Base-by-base conservation (phyloP, 2,888 invertebrate genomes). In the Melangyna quadrimaculata region DNA sequence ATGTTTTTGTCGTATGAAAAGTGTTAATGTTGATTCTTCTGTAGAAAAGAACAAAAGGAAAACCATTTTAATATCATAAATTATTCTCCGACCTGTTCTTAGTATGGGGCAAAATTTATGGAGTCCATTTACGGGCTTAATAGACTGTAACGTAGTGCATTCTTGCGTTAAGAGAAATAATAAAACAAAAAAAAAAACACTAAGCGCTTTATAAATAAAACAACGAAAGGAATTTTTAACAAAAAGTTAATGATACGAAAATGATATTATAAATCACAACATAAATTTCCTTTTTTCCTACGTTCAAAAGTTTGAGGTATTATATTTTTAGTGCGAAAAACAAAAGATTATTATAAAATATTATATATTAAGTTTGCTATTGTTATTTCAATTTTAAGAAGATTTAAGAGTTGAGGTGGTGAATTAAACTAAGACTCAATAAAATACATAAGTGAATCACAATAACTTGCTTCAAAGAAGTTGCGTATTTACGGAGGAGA, bases 171-270 rank as follows among this genome's bases (percentile, higher is more conserved):
- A 59, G 22, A 7, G 22, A 19, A 57, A 22, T 35, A 37, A 0
- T 35, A 59, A 35, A 59, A 59, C 37, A 0, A 59, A 59, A 35
- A 59, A 59, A 59, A 57, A 37, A 37, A 9, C 45, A 24, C 14
- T 37, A 37, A 59, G 12, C 9, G 22, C n/a, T 37, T 35, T n/a
- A 37, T 59, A 37, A 59, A 37, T 59, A 59, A 59, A 59, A 59
- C 37, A 59, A 59, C 14, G 9, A 59, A 24, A 59, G 5, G 3
- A 37, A 37, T 59, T 59, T 59, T 4, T 35, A 3, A 22, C 22
- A 24, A 59, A n/a, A 37, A 4, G 8, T n/a, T 37, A 59, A 59
- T 35, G 59, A 59, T 37, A 24, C n/a, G 22, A 59, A 59, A 59
- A 37, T 37, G 10, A 35, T 29, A 32, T 8, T 6, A 32, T 57